These are phyloP conservation scores for Cryptus viduatorius DNA, from an alignment of 2,888 invertebrate species.

Conservation along the genomic window DNA sequence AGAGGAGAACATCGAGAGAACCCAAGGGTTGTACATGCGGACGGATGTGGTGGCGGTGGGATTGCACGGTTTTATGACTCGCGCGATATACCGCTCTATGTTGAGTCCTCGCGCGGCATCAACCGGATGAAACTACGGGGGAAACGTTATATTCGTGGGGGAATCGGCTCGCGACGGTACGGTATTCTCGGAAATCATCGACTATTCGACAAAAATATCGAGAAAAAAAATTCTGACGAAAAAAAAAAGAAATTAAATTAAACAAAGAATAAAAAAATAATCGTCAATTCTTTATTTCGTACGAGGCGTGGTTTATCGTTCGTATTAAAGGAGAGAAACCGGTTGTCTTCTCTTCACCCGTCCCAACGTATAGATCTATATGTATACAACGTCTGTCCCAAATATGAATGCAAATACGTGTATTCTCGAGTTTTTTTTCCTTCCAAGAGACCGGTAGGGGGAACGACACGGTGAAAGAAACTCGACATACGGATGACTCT, in stretches of 20 bases:
- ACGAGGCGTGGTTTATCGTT: constrained; percentile 63
- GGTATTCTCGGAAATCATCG: constrained; percentile 33
- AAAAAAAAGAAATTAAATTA: neutral
- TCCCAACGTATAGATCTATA: constrained; percentile 40
- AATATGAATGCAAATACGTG: constrained; percentile 72
- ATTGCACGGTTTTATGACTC: constrained; percentile 64
- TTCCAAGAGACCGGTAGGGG: constrained; percentile 21
- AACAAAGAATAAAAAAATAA: neutral
- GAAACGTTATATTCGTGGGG: constrained; percentile 61
- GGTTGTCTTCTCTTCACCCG: constrained; percentile 56
- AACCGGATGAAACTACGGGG: constrained; percentile 21
- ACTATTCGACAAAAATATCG: constrained; percentile 44
- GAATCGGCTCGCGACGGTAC: constrained; percentile 13
- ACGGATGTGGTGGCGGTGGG: constrained; percentile 65
- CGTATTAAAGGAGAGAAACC: constrained; percentile 58
- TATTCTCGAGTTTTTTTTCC: constrained; percentile 27
- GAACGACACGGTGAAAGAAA: constrained; percentile 35
- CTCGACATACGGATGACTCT: constrained; percentile 14
- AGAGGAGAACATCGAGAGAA: neutral
- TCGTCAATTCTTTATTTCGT: constrained; percentile 37
- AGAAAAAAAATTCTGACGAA: constrained; percentile 11
- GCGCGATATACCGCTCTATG: constrained; percentile 42
- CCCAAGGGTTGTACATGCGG: constrained; percentile 50
- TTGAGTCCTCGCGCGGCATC: constrained; percentile 20
- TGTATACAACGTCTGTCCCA: constrained; percentile 61